A percentile compares a stretch with the other conserved stretches of the same genome.
These are phyloP conservation scores for Eumaeus atala DNA, from an alignment of 1,140 invertebrate species.

Conservation along the genomic window DNA sequence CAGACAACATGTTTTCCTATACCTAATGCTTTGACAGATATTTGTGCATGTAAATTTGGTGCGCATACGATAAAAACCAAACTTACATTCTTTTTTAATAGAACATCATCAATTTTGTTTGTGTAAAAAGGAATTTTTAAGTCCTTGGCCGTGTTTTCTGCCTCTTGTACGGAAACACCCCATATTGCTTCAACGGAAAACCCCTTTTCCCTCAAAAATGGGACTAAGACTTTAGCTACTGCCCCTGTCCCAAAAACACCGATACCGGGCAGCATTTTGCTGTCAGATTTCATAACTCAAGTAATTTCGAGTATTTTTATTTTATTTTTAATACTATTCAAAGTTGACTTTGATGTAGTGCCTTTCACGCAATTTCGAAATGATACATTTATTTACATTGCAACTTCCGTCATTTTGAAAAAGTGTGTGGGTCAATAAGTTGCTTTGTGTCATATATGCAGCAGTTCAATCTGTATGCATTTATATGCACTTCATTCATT, in stretches of 20 bases:
- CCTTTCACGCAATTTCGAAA: constrained; percentile 10
- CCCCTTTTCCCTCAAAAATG: constrained; percentile 91
- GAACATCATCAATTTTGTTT: constrained; percentile 94
- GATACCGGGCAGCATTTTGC: constrained; percentile 84
- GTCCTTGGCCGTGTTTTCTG: constrained; percentile 85
- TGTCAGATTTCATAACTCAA: neutral
- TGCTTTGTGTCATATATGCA: too few species aligned
- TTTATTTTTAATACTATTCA: neutral
- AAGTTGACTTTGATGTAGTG: neutral
- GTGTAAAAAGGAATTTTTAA: constrained; percentile 93
- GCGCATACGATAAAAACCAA: constrained; percentile 95
- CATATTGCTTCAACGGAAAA: constrained; percentile 94
- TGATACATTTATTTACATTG: neutral
- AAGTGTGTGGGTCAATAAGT: neutral
- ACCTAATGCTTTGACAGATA: constrained; percentile 95
- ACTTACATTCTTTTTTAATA: constrained; percentile 94
- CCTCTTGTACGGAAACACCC: constrained; percentile 89
- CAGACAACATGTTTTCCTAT: constrained; percentile 98
- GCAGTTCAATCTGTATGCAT: too few species aligned
- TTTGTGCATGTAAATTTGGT: constrained; percentile 95
- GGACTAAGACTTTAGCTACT: constrained; percentile 91
- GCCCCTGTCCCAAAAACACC: constrained; percentile 95
- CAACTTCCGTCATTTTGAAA: constrained; percentile 6
- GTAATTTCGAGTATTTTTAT: neutral
- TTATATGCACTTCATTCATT: too few species aligned